phyloP scores from a whole-genome alignment of 2,113 vertebrate species.

The Pomatorhinus ruficollis region DNA sequence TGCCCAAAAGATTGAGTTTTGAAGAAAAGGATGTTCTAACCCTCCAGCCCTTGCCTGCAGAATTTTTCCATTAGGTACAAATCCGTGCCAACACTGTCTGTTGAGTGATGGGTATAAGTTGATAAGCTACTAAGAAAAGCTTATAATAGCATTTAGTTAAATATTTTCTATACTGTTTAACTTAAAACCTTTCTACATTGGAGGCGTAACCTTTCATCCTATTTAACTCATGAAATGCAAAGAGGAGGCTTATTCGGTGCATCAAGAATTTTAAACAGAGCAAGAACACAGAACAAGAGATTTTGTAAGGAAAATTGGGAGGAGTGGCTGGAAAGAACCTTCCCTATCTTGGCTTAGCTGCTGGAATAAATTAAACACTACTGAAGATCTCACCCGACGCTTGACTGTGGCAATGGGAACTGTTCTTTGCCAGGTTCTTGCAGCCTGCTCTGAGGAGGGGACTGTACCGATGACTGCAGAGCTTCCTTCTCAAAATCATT shows the following conservation, averaged over 20 bases:
- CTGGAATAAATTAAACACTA: not conserved
- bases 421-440: not conserved
- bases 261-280: not conserved
- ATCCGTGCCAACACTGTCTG: not conserved
- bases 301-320: not conserved
- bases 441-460: not conserved
- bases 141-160: not conserved
- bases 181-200: not conserved
- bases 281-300: not conserved
- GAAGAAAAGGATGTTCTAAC: not conserved
- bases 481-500: not conserved
- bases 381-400: not conserved
- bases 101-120: not conserved
- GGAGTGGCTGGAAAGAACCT: not conserved
- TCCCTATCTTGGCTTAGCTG: not conserved
- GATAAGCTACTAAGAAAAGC: not conserved
- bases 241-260: not conserved
- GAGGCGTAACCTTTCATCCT: not conserved
- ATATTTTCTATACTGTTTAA: not conserved
- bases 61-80: not conserved
- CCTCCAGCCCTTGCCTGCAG: not conserved
- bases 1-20: not conserved
- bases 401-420: not conserved
- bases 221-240: not conserved
- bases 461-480: not conserved